Evolutionary conservation across 2,888 invertebrate species (phyloP), one percentile per base, ranked within the genome.

Genomic region (Litoditis marina): DNA sequence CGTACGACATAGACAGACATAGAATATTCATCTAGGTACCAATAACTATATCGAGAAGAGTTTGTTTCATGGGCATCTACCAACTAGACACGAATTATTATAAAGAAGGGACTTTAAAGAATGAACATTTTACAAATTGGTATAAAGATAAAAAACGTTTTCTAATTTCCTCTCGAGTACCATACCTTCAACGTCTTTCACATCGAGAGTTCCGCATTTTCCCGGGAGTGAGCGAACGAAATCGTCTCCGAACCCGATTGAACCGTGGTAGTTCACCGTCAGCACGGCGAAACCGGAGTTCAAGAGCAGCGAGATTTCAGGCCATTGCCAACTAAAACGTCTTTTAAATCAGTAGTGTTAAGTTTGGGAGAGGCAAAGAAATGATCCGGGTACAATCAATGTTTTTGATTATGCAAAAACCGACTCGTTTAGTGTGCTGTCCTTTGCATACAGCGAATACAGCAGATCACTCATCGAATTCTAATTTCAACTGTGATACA

Each of bases 201-300:
- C 91, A 85, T 94, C 94, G 11, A 87, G 85, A 28, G 86, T 85
- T 0, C 94, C 93, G 47, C 90, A 87, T 68, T 88, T 87, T 11
- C 90, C 90, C 2, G 87, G 87, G 2, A 94, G 85, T 69, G 87
- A 89, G 16, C 88, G 85, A 0, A 92, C 86, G 51, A 88, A 87
- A 49, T 88, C 87, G 75, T 90, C 87, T 1, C 92, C 92, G 75
- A 88, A 88, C 27, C 94, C 94, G 8, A 74, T 44, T 3, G 85
- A 85, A 2, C 86, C 86, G 58, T 85, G 78, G 75, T 85, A 86
- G 73, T 86, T 86, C 25, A 86, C 85, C 82, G 58, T 55, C 13
- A 79, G 65, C n/a, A 82, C 73, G 0, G 83, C 82, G 60, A 73
- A 83, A 28, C 82, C 83, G 19, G 72, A 57, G 28, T 73, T 66